A percentile compares a stretch with the other conserved stretches of the same genome.
phyloP scores from a whole-genome alignment of 2,888 invertebrate genomes.

The Yponomeuta cagnagella region DNA sequence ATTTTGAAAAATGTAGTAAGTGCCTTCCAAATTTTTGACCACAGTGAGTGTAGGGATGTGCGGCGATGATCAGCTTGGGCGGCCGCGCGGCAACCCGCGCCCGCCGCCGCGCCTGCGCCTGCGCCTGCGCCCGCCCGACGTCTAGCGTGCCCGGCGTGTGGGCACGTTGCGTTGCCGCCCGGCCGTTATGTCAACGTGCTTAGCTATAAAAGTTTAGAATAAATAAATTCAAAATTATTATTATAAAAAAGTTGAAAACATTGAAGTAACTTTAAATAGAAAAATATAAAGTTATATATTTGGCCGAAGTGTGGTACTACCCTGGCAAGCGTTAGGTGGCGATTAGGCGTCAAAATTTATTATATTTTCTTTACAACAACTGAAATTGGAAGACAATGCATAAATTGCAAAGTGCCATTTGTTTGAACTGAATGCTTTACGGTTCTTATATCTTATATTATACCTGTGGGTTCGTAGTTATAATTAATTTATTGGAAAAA shows the following conservation, averaged over 20 bases:
- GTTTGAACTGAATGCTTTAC: slow-evolving; percentile 55
- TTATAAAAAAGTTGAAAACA: slow-evolving; percentile 69
- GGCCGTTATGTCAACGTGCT: slow-evolving; percentile 42
- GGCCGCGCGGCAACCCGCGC: slow-evolving; percentile 28
- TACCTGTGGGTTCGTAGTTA: slow-evolving; percentile 40
- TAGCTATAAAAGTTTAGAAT: slow-evolving; percentile 69
- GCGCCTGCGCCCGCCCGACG: neutral
- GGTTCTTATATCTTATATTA: slow-evolving; percentile 36
- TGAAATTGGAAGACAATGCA: slow-evolving; percentile 60
- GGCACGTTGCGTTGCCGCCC: slow-evolving; percentile 12
- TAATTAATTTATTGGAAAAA: slow-evolving; percentile 40
- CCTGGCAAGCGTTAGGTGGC: slow-evolving; percentile 79
- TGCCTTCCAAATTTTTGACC: slow-evolving; percentile 85
- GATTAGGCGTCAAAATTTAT: slow-evolving; percentile 71
- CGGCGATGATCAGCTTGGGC: slow-evolving; percentile 64
- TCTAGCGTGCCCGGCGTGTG: neutral
- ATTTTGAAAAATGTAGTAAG: slow-evolving; percentile 82
- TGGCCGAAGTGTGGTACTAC: slow-evolving; percentile 81
- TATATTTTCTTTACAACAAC: slow-evolving; percentile 45
- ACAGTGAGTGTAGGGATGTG: slow-evolving; percentile 77
- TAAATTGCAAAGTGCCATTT: slow-evolving; percentile 70
- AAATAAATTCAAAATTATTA: slow-evolving; percentile 75
- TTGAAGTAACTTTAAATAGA: slow-evolving; percentile 71
- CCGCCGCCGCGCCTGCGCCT: slow-evolving; percentile 21
- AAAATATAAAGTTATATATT: slow-evolving; percentile 73